Conservation (phyloP, 92 coral and sea anemone species). For the Pocillopora meandrina region DNA sequence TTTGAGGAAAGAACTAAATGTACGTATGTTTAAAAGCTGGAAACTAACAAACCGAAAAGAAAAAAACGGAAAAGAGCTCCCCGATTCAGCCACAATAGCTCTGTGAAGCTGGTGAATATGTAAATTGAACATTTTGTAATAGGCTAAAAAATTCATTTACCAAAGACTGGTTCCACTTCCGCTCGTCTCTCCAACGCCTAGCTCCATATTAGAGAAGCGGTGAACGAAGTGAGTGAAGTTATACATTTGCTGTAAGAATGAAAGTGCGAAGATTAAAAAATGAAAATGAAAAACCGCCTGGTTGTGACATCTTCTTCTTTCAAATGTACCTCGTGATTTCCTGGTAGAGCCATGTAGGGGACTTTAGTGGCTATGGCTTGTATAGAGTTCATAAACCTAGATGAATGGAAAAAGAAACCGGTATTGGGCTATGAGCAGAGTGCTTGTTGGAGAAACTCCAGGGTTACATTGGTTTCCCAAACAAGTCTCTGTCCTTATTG, state of each 20-base stretch:
- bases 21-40: no score
- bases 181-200: constrained; percentile 74
- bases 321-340: constrained; percentile 84
- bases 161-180: constrained; percentile 88
- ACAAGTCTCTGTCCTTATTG: no score
- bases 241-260: constrained; percentile 22
- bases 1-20: no score
- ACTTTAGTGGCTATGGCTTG: constrained; percentile 79
- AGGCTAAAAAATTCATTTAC: constrained; percentile 15
- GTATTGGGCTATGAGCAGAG: neutral
- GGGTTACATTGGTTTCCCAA: neutral
- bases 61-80: no score
- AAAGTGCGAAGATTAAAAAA: neutral
- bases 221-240: constrained; percentile 78
- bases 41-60: no score
- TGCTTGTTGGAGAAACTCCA: neutral
- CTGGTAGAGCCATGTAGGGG: constrained; percentile 88
- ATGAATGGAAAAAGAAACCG: neutral
- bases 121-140: neutral
- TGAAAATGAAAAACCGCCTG: neutral
- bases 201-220: constrained; percentile 83
- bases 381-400: constrained; percentile 81
- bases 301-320: neutral
- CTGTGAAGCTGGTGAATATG: neutral
- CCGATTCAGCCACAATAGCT: neutral